A percentile compares a stretch with the other conserved stretches of the same genome.
phyloP scores from a whole-genome alignment of 2,888 invertebrate genomes.

The Parnassius apollo region DNA sequence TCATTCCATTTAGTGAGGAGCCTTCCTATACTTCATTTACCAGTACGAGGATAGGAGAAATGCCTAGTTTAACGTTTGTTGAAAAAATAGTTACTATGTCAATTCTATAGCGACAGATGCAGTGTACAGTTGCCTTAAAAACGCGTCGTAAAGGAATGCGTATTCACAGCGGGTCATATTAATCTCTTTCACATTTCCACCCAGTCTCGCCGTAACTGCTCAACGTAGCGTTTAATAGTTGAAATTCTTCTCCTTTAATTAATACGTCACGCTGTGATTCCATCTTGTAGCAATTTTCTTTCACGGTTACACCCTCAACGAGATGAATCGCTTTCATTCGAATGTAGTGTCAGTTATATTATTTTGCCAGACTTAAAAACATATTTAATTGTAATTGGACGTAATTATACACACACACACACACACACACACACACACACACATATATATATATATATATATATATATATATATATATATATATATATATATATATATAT shows the following conservation, averaged over 20 bases:
- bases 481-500: too few relatives aligned
- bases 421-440: too few relatives aligned
- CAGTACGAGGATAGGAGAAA: too few relatives aligned
- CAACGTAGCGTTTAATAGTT: conserved; percentile 59
- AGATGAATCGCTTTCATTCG: conserved; percentile 3
- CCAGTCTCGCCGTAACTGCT: conserved; percentile 52
- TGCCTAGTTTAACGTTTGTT: too few relatives aligned
- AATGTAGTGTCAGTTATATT: neutral
- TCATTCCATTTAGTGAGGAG: too few relatives aligned
- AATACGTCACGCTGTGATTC: conserved; percentile 48
- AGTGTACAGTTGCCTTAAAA: conserved; percentile 33
- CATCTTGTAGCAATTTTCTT: conserved; percentile 17
- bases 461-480: too few relatives aligned
- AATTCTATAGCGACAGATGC: conserved; percentile 1
- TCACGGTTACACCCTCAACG: conserved; percentile 5
- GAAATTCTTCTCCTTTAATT: conserved; percentile 61
- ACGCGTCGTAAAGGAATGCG: conserved; percentile 65
- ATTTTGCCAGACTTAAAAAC: neutral
- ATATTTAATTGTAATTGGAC: too few relatives aligned
- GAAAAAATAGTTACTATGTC: too few relatives aligned
- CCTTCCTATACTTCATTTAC: too few relatives aligned
- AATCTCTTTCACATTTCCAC: conserved; percentile 70
- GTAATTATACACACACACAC: too few relatives aligned
- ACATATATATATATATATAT: too few relatives aligned
- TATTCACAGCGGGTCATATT: conserved; percentile 61